Evolutionary conservation across 53 echinoderm and acorn worm genomes (phyloP), one percentile per base, ranked within the genome.

Genomic region (Crossaster papposus): DNA sequence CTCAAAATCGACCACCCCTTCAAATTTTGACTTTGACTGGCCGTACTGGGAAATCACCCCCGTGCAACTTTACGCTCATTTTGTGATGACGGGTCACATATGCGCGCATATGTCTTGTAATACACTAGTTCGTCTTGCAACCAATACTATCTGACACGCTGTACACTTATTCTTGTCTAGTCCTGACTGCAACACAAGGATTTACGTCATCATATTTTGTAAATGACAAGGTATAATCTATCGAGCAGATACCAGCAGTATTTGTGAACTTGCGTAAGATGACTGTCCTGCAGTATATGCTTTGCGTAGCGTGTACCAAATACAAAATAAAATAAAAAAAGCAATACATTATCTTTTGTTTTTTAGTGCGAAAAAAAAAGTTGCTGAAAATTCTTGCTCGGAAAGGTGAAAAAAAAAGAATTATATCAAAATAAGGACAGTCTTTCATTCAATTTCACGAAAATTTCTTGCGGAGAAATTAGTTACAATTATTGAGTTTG

Each of bases 401-500:
- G 10, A 32, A 62, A 58, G 63, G 4, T 23, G 26, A 28, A 35
- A 33, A 35, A n/a, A 22, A 12, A 44, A 51, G 13, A 18, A n/a
- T n/a, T n/a, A 24, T n/a, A 23, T 51, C 51, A 4, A 78, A n/a
- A n/a, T n/a, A 78, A 65, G 82, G 38, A 82, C 70, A 38, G 37
- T 65, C 44, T 82, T 65, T 38, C n/a, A 37, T 13, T 82, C 36
- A 26, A 22, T 85, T 30, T 85, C 73, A 73, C 8, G 73, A 36
- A 85, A 31, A 70, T 70, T 31, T 30, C 51, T 54, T 36, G 33
- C 53, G 33, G 52, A 73, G 38, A 70, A 14, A 72, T 78, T 72
- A 31, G 53, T 62, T 29, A 54, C 32, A 32, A 14, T 34, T 31
- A 80, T n/a, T 51, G n/a, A 51, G 35, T 1, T 78, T 22, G 12